Evolutionary conservation across 2,888 invertebrate genomes (phyloP).

Genomic region (Hirudinaria manillensis): DNA sequence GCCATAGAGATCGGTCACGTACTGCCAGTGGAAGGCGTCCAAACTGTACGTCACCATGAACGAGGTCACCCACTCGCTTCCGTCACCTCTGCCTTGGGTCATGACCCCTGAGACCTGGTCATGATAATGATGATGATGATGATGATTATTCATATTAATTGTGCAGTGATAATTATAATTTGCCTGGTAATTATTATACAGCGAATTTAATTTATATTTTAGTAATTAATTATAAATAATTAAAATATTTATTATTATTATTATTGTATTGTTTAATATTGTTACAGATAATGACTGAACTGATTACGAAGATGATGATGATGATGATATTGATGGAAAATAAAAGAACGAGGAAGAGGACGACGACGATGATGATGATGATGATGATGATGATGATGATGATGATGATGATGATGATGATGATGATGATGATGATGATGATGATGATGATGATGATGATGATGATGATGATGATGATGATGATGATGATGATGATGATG

Average conservation of each 20-base stretch:
- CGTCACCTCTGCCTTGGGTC: conserved; percentile 58
- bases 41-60: conserved; percentile 57
- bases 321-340: too few relatives aligned
- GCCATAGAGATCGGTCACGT: conserved; percentile 56
- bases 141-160: too few relatives aligned
- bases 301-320: conserved; percentile 11
- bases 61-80: conserved; percentile 57
- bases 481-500: conserved; percentile 31
- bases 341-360: too few relatives aligned
- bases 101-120: conserved; percentile 53
- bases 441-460: conserved; percentile 32
- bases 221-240: too few relatives aligned
- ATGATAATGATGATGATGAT: too few relatives aligned
- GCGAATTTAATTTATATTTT: too few relatives aligned
- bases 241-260: too few relatives aligned
- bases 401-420: conserved; percentile 27
- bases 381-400: conserved; percentile 30
- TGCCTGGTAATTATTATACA: too few relatives aligned
- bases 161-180: too few relatives aligned
- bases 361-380: too few relatives aligned
- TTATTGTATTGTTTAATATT: too few relatives aligned
- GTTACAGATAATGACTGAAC: too few relatives aligned
- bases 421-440: conserved; percentile 29
- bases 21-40: conserved; percentile 58
- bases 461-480: conserved; percentile 28